These are phyloP conservation scores for Mimumesa dahlbomi DNA, from an alignment of 2,888 invertebrate species.

Conservation along the genomic window DNA sequence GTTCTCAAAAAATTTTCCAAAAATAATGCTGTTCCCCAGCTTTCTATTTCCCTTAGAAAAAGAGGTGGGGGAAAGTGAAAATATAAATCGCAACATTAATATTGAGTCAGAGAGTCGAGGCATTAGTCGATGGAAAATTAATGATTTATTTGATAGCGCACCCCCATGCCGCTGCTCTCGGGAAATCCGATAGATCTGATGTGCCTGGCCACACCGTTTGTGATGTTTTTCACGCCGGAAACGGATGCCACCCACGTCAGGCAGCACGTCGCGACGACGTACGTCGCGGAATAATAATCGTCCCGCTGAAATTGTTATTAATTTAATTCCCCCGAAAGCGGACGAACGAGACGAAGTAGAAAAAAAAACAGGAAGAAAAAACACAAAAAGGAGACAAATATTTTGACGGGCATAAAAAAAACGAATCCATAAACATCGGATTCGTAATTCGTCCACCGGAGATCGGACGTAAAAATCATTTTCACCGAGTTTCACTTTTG, in stretches of 20 bases:
- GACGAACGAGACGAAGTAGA: too few species aligned
- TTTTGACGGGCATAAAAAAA: too few species aligned
- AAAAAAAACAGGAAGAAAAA: too few species aligned
- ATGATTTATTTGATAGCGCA: constrained; percentile 63
- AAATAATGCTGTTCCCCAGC: too few species aligned
- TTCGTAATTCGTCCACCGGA: too few species aligned
- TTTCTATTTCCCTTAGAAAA: too few species aligned
- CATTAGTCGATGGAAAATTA: constrained; percentile 58
- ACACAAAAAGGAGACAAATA: too few species aligned
- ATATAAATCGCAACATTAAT: constrained; percentile 24
- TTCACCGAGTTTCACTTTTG: too few species aligned
- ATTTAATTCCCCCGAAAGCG: too few species aligned
- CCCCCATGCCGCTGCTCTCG: constrained; percentile 75
- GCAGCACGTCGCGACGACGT: constrained; percentile 20
- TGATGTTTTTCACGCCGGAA: constrained; percentile 72
- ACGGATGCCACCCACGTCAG: constrained; percentile 32
- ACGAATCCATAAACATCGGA: too few species aligned
- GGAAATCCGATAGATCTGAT: constrained; percentile 76
- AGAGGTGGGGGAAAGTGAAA: neutral
- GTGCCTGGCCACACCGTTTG: constrained; percentile 70
- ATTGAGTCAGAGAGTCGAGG: constrained; percentile 23
- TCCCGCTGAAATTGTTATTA: constrained; percentile 7
- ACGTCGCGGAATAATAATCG: constrained; percentile 9
- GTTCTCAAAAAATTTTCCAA: too few species aligned
- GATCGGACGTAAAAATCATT: too few species aligned